Conservation (phyloP, 2,797 vertebrate genomes). For the Loriculus beryllinus region DNA sequence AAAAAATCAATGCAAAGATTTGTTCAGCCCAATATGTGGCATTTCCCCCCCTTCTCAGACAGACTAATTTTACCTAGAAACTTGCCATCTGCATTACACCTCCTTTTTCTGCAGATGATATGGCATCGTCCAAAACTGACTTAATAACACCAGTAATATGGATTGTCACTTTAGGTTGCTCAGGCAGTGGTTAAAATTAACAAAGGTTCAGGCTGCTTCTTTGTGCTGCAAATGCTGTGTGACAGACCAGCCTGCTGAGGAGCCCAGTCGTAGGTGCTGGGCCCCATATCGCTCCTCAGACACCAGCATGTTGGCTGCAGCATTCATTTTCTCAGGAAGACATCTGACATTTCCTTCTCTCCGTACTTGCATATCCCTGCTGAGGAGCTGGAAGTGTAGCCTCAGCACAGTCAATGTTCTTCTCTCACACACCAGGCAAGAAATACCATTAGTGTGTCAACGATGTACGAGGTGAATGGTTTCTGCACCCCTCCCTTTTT, state of each 20-base stretch:
- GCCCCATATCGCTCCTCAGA: not conserved
- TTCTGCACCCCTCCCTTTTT: not conserved
- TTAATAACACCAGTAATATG: not conserved
- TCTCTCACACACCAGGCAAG: not conserved
- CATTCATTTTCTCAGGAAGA: not conserved
- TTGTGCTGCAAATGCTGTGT: not conserved
- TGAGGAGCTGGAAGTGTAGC: not conserved
- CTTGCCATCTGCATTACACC: not conserved
- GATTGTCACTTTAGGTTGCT: not conserved
- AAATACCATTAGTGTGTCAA: not conserved
- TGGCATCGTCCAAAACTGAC: not conserved
- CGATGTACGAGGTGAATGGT: not conserved
- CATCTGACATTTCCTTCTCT: not conserved
- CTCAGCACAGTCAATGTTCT: not conserved
- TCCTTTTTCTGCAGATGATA: not conserved
- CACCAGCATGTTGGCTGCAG: not conserved
- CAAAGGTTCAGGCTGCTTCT: not conserved
- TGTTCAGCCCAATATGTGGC: not conserved
- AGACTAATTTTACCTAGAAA: slow-evolving; percentile 12
- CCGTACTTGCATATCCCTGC: not conserved
- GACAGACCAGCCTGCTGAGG: not conserved
- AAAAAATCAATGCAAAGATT: slow-evolving; percentile 43
- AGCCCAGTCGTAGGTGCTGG: not conserved
- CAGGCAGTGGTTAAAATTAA: not conserved
- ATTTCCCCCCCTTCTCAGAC: not conserved